Conservation (phyloP, 2,797 vertebrate genomes). For the Atherinosoma microstoma region DNA sequence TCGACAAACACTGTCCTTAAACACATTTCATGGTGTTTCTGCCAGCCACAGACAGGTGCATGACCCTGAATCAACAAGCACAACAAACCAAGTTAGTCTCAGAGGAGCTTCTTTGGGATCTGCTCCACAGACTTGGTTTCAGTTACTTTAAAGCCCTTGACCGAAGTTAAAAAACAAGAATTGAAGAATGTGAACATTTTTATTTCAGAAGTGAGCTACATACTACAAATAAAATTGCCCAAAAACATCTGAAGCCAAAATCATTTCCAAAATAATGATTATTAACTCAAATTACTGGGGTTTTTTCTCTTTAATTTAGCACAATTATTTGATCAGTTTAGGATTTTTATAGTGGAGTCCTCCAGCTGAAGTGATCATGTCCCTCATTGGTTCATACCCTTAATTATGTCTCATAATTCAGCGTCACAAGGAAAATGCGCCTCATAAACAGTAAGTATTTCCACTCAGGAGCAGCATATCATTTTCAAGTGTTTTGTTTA, state of each 20-base stretch:
- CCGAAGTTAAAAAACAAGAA: conserved; percentile 33
- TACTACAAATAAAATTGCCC: not conserved
- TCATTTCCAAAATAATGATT: not conserved
- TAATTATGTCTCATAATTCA: not conserved
- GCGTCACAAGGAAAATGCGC: not conserved
- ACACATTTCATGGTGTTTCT: conserved; percentile 42
- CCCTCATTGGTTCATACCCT: not conserved
- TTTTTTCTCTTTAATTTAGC: not conserved
- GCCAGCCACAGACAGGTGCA: conserved; percentile 35
- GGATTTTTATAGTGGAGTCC: not conserved
- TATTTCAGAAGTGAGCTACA: no score
- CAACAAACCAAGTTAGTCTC: conserved; percentile 28
- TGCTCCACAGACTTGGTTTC: conserved; percentile 27
- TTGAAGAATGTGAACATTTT: conserved; percentile 22
- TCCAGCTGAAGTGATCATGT: not conserved
- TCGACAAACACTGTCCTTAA: conserved; percentile 23
- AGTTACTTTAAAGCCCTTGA: conserved; percentile 41
- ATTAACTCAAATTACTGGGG: no score
- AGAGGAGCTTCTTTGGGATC: conserved; percentile 26
- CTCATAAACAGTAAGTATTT: not conserved
- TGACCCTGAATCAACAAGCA: conserved; percentile 42
- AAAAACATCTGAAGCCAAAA: not conserved
- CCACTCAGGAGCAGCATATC: not conserved
- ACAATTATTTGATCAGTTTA: not conserved
- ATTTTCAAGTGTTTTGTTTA: not conserved